Evolutionary conservation across 2,113 vertebrate genomes (phyloP), one percentile per base, ranked within the genome.

Genomic region (Pelecanus crispus): DNA sequence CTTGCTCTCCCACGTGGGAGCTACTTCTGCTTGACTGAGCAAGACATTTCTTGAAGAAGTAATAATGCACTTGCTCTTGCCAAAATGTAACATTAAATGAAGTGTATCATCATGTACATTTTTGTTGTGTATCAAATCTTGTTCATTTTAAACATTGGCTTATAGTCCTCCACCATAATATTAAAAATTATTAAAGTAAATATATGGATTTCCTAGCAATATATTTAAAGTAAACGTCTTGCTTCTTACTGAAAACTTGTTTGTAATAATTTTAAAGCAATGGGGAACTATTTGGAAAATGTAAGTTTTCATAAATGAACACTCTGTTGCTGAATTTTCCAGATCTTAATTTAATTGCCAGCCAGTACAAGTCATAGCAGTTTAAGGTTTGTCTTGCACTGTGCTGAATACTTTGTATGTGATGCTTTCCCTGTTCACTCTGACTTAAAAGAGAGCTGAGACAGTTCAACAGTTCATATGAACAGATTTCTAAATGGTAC

Each of bases 1-100:
- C 56, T 94, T 67, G 81, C 92, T 96, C 82, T 95, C 89, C 94
- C 93, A 91, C 78, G 34, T 63, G 81, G 87, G 79, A 93, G 55
- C 85, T 91, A 77, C 86, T 79, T 95, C 88, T 91, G 72, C 95
- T 92, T 94, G 63, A 94, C 80, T 88, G 72, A 86, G 78, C 70
- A 58, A 88, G 80, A 10, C 59, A 8, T 94, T 95, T 93, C 87
- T 96, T 86, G 93, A 92, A 59, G 58, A 42, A 88, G 38, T 73
- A 94, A 74, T 90, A 81, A 68, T n/a, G 84, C 49, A 52, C 71
- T 94, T 72, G 80, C 72, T 85, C 42, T 90, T 96, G 95, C 89
- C 89, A 86, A 78, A 83, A 55, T 38, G 38, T 95, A 63, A 20
- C 29, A 16, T 63, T 61, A 68, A 86, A 52, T 94, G 81, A 90